A percentile compares a stretch with the other conserved stretches of the same genome.
Evolutionary conservation across 23 tunicate genomes (phyloP).

Genomic region (Oikopleura dioica): DNA sequence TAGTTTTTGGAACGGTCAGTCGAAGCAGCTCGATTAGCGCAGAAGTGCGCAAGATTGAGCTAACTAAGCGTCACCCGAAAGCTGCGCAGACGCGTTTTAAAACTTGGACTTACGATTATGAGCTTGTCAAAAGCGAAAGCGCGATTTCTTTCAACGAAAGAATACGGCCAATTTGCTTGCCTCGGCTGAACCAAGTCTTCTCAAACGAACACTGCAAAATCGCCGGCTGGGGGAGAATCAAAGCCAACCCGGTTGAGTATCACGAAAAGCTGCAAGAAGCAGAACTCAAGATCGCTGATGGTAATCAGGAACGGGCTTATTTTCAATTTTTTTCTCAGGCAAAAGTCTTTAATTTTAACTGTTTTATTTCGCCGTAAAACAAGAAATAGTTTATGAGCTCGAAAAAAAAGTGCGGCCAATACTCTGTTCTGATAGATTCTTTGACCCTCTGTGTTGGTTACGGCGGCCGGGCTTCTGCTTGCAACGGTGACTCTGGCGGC

Average conservation of each 20-base stretch:
- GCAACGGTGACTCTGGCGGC: constrained; percentile 10
- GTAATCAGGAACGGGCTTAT: too few relatives aligned
- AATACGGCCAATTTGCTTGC: neutral
- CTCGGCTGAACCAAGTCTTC: neutral
- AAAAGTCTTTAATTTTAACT: too few relatives aligned
- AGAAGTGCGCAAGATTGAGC: too few relatives aligned
- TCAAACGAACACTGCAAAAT: neutral
- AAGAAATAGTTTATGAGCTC: too few relatives aligned
- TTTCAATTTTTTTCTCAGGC: too few relatives aligned
- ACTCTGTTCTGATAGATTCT: neutral
- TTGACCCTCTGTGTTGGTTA: neutral
- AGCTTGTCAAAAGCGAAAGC: neutral
- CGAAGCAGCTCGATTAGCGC: too few relatives aligned
- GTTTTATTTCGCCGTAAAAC: too few relatives aligned
- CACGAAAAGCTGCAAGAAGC: neutral
- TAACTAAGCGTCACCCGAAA: too few relatives aligned
- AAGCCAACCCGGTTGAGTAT: neutral
- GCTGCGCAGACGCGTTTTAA: neutral
- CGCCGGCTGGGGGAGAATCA: constrained; percentile 5
- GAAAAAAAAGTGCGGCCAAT: neutral
- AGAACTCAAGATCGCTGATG: too few relatives aligned
- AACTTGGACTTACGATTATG: neutral
- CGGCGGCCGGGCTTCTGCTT: neutral
- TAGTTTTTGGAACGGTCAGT: too few relatives aligned
- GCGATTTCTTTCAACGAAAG: neutral